Conservation (phyloP, 1,140 invertebrate genomes). For the Papilio machaon region DNA sequence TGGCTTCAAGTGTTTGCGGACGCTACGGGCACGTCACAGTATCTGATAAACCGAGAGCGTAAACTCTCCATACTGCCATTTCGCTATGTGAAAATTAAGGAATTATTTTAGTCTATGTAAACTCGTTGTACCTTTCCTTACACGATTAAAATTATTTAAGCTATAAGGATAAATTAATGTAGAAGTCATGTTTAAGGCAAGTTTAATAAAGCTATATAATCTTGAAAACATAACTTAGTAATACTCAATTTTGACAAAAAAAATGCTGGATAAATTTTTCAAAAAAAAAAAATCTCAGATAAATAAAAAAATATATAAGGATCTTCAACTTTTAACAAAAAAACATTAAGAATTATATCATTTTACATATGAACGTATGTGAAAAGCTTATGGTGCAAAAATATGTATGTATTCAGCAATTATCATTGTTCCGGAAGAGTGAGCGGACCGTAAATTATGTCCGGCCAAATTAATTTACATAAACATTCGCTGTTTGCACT, state of each 20-base stretch:
- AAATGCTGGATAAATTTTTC: too few relatives aligned
- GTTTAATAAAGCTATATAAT: too few relatives aligned
- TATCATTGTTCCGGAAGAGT: slow-evolving; percentile 17
- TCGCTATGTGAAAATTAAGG: neutral
- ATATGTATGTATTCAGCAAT: neutral
- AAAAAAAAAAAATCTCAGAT: too few relatives aligned
- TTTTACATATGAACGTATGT: neutral
- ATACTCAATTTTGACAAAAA: too few relatives aligned
- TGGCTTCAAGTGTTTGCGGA: slow-evolving; percentile 23
- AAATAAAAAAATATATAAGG: neutral
- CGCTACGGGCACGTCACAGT: neutral
- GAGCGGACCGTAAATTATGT: slow-evolving; percentile 14
- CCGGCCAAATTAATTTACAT: slow-evolving; percentile 32
- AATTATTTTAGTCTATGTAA: slow-evolving; percentile 3
- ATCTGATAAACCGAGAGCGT: neutral
- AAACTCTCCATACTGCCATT: neutral
- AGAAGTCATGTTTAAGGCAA: too few relatives aligned
- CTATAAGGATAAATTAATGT: too few relatives aligned
- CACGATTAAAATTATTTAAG: too few relatives aligned
- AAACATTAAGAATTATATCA: neutral
- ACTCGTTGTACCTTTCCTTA: too few relatives aligned
- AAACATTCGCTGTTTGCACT: slow-evolving; percentile 30
- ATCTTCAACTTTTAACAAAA: neutral
- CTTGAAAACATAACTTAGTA: too few relatives aligned
- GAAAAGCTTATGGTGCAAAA: slow-evolving; percentile 3